Base-by-base conservation (phyloP, 2,113 vertebrate species). In the Ranitomeya imitator region DNA sequence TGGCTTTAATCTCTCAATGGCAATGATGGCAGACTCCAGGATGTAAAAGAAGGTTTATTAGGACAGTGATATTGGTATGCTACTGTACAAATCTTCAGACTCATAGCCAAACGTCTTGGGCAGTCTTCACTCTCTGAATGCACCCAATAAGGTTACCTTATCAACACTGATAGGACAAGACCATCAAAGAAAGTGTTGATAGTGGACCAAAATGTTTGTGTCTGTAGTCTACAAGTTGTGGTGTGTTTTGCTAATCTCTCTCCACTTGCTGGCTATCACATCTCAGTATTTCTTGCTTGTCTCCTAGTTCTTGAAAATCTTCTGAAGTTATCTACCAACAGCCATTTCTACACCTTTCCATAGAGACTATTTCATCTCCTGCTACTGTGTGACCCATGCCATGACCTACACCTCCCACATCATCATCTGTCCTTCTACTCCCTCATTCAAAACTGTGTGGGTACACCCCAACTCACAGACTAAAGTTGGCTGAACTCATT, bases 131-230 rank as follows among this genome's bases (percentile, higher is more conserved):
- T 63, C 85, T 81, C 63, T 69, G 78, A 31, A 69, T 69, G 37
- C 60, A 57, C 82, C 82, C 82, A 84, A 52, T 23, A 65, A 1
- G 16, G 55, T 54, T n/a, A 19, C n/a, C 59, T 84, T 88, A 88
- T 88, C 87, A 88, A 65, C 77, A 54, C 86, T 80, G 71, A 83
- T 77, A 84, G 71, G 51, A 26, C n/a, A 76, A 63, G 16, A 71
- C 31, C 87, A 77, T 88, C 87, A 88, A 88, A 83, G 87, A 61
- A 51, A 11, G 18, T 5, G 13, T 12, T 31, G 87, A 88, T 84
- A 88, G 57, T 23, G 21, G 37, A 45, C n/a, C 21, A 31, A 57
- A 57, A 37, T 88, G 71, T 78, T 84, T 77, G 80, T 79, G 77
- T 84, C 80, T 88, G 81, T 21, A 61, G 71, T 77, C 81, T 88